A percentile compares a stretch with the other conserved stretches of the same genome.
phyloP scores from a whole-genome alignment of 2,113 vertebrate species.

The Cryptotis parvus region DNA sequence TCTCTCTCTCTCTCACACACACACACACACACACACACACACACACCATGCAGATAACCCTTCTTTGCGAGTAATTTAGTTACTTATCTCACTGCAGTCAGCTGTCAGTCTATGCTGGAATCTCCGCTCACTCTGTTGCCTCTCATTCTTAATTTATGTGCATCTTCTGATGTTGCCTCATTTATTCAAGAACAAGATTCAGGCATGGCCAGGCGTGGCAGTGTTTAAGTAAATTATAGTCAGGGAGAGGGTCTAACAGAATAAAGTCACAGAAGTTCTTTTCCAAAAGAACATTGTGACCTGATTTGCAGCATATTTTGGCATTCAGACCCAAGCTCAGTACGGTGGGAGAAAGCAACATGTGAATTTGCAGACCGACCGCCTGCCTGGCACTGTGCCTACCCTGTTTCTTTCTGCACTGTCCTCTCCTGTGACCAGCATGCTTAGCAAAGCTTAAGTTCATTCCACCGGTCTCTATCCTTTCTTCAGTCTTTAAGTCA shows the following conservation, averaged over 20 bases:
- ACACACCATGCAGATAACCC: no score
- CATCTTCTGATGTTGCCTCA: background rate
- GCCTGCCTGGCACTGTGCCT: rapidly evolving
- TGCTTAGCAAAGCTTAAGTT: background rate
- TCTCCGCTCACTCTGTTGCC: background rate
- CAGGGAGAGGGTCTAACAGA: background rate
- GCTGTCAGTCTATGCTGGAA: background rate
- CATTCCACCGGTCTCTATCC: background rate
- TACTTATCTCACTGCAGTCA: background rate
- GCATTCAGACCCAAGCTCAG: background rate
- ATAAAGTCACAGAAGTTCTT: background rate
- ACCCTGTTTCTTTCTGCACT: background rate
- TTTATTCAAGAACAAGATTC: background rate
- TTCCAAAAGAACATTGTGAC: background rate
- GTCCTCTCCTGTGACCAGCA: background rate
- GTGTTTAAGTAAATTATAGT: background rate
- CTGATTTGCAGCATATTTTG: background rate
- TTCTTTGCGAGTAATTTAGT: background rate
- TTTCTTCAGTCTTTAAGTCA: background rate
- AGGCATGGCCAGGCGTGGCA: background rate
- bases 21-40: background rate
- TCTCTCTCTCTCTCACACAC: background rate
- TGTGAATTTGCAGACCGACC: background rate
- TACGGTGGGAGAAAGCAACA: background rate
- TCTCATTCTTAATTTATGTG: background rate